Evolutionary conservation across 2,113 vertebrate species (phyloP).

Genomic region (Salvelinus alpinus): DNA sequence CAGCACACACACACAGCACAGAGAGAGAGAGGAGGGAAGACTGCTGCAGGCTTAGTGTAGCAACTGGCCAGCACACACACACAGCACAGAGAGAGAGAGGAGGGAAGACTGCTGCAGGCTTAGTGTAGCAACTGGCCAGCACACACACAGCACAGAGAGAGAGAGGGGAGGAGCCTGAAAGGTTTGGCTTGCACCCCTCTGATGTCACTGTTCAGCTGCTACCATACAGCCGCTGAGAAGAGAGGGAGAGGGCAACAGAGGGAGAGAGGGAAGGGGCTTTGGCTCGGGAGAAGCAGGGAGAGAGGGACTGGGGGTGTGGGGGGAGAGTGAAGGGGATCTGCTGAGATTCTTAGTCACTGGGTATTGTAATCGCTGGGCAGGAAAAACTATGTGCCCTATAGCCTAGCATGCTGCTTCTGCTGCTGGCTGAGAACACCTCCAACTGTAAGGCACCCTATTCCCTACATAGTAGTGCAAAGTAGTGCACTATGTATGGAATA

Average conservation of each 20-base stretch:
- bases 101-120: too few relatives aligned
- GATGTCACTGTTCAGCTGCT: conserved; percentile 71
- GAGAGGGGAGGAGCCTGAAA: conserved; percentile 43
- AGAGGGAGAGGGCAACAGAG: not conserved
- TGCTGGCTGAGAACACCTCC: conserved; percentile 40
- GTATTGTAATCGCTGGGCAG: conserved; percentile 47
- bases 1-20: too few relatives aligned
- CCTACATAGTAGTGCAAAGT: too few relatives aligned
- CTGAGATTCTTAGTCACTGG: conserved; percentile 1
- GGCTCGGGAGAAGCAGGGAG: not conserved
- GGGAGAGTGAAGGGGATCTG: conserved; percentile 14
- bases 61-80: too few relatives aligned
- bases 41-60: too few relatives aligned
- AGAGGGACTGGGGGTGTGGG: not conserved
- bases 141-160: not conserved
- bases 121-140: too few relatives aligned
- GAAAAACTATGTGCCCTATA: conserved; percentile 46
- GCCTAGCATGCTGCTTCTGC: conserved; percentile 2
- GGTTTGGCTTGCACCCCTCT: conserved; percentile 51
- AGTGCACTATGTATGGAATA: too few relatives aligned
- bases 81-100: too few relatives aligned
- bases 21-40: too few relatives aligned
- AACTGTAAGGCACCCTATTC: conserved; percentile 15
- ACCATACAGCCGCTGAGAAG: conserved; percentile 44
- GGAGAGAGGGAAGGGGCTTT: not conserved